Percentiles rank a stretch among this genome's conserved stretches.
Evolutionary conservation across 2,888 invertebrate genomes (phyloP).

Genomic region (Leptopilina drosophilae): DNA sequence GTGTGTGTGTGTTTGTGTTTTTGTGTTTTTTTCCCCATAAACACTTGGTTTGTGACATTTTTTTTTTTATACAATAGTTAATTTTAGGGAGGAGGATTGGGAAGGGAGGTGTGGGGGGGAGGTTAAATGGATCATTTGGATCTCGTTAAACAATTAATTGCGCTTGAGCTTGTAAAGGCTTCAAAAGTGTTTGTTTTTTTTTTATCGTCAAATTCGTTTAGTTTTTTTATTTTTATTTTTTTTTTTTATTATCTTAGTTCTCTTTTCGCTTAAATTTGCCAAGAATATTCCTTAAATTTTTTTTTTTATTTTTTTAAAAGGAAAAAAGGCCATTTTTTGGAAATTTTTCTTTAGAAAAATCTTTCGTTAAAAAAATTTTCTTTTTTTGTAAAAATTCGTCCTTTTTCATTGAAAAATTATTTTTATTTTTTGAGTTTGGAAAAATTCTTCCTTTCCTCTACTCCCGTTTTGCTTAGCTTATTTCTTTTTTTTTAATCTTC

Average conservation of each 20-base stretch:
- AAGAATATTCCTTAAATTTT: too few relatives aligned
- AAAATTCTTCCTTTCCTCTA: constrained; percentile 35
- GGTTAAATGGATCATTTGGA: constrained; percentile 51
- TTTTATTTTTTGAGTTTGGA: background rate
- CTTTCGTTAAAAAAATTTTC: background rate
- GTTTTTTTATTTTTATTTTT: constrained; percentile 47
- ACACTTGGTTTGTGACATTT: constrained; percentile 58
- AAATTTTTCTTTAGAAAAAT: too few relatives aligned
- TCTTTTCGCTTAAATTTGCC: too few relatives aligned
- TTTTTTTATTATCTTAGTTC: background rate
- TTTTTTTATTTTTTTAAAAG: too few relatives aligned
- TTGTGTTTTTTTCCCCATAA: constrained; percentile 50
- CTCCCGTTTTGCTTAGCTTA: constrained; percentile 27
- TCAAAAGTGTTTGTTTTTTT: constrained; percentile 55
- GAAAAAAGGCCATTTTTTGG: too few relatives aligned
- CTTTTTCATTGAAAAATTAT: background rate
- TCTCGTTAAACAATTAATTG: constrained; percentile 59
- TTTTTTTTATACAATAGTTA: constrained; percentile 58
- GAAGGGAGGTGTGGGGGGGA: constrained; percentile 50
- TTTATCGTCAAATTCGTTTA: constrained; percentile 48
- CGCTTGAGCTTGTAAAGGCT: constrained; percentile 72
- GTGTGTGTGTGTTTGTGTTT: constrained; percentile 34
- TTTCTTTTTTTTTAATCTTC: background rate
- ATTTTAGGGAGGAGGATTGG: constrained; percentile 53
- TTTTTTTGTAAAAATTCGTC: constrained; percentile 44